phyloP scores from a whole-genome alignment of 2,113 vertebrate species.

The Rhagologus leucostigma region DNA sequence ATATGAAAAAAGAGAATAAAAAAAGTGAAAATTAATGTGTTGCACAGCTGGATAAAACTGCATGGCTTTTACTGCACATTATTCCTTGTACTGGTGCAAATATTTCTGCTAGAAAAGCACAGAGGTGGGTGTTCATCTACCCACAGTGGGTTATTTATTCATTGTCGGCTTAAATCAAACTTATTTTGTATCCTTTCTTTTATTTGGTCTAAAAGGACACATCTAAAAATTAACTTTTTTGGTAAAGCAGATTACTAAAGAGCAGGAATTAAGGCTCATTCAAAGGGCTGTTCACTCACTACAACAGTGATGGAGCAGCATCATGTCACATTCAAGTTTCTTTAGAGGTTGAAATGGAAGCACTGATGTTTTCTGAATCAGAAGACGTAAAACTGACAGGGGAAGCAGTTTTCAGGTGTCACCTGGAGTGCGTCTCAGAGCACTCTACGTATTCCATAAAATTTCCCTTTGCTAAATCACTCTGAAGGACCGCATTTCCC shows the following conservation, averaged over 20 bases:
- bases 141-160: neutral
- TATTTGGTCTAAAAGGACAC: neutral
- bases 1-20: neutral
- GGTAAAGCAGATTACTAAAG: neutral
- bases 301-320: neutral
- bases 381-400: neutral
- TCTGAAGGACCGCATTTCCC: neutral
- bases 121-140: neutral
- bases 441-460: neutral
- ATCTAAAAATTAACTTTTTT: neutral
- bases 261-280: neutral
- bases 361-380: neutral
- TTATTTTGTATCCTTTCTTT: neutral
- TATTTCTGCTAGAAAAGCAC: neutral
- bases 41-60: neutral
- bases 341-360: neutral
- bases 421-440: neutral
- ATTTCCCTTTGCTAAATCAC: neutral
- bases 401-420: neutral
- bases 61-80: neutral
- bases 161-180: neutral
- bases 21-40: neutral
- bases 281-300: neutral
- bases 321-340: rapidly evolving
- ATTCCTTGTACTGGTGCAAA: neutral